Base-by-base conservation (phyloP, 2,113 vertebrate species). In the Centropristis striata region DNA sequence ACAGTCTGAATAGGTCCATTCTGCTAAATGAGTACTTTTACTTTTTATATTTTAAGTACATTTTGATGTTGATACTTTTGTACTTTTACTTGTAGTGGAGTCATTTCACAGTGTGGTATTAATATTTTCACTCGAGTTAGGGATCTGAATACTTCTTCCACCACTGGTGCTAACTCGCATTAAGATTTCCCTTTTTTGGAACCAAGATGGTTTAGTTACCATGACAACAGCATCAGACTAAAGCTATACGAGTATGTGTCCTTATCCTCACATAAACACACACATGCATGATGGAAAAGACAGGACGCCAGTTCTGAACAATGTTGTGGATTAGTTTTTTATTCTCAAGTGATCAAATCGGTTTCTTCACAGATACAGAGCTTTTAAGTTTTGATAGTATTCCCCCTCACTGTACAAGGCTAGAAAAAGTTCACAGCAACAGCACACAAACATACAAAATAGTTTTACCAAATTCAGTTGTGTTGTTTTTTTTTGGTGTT, bases 391-490 rank as follows among this genome's bases (percentile, higher is more conserved):
- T 63, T 67, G 66, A 46, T 71, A 42, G 11, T 71, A 42, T 47
- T 20, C 55, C 75, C 32, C 91, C 57, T 72, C 78, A 83, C 69
- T 94, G 93, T 93, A 95, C 92, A 94, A 91, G 88, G 90, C 91
- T 96, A 95, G 91, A 96, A 96, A 95, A 95, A 91, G 80, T 86
- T 92, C 92, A 95, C 94, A 92, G 92, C 92, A 91, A 95, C 94
- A 85, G 90, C 92, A 95, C 91, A 93, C 93, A 93, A 94, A 95
- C 94, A 94, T 95, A 96, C 92, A 95, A 95, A 95, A 96, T 94
- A 93, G 86, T 93, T 89, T 93, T 92, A 94, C 92, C 94, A 96
- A 95, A 95, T 91, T 79, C 77, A 78, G 32, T 85, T 78, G 32
- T 55, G 20, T 50, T 16, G 15, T 36, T 18, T 37, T 58, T 16